Percentiles rank a stretch among this genome's conserved stretches.
Evolutionary conservation across 2,797 vertebrate genomes (phyloP).

Genomic region (Nyctibius grandis): DNA sequence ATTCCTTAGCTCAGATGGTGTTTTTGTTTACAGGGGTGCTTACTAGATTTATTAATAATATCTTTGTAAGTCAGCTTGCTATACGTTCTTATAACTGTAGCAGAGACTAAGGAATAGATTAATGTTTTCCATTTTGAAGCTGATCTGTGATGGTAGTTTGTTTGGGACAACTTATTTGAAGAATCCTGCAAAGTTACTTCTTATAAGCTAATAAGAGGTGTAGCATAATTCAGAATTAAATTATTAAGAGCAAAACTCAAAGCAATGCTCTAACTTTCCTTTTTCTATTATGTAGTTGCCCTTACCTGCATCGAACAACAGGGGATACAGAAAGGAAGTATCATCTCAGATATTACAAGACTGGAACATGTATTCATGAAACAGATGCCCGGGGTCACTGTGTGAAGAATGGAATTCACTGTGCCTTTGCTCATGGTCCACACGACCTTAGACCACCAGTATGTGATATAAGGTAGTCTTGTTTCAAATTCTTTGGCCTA

Average conservation of each 20-base stretch:
- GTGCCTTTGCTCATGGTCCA: slow-evolving; percentile 94
- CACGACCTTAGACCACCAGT: slow-evolving; percentile 92
- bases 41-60: not conserved
- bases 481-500: not conserved
- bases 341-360: slow-evolving; percentile 96
- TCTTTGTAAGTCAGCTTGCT: not conserved
- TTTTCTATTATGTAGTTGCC: slow-evolving; percentile 77
- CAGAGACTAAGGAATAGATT: not conserved
- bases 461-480: slow-evolving; percentile 85
- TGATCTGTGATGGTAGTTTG: not conserved
- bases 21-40: not conserved
- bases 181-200: not conserved
- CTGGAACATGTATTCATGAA: slow-evolving; percentile 93
- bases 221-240: not conserved
- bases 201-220: not conserved
- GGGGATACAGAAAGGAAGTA: slow-evolving; percentile 96
- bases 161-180: not conserved
- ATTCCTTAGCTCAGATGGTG: not conserved
- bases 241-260: not conserved
- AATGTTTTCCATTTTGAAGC: not conserved
- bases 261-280: not conserved
- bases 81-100: not conserved
- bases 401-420: slow-evolving; percentile 92
- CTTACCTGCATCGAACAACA: slow-evolving; percentile 91
- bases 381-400: slow-evolving; percentile 92